A percentile compares a stretch with the other conserved stretches of the same genome.
These are phyloP conservation scores for Neodiprion lecontei DNA, from an alignment of 1,140 invertebrate genomes.

Conservation along the genomic window DNA sequence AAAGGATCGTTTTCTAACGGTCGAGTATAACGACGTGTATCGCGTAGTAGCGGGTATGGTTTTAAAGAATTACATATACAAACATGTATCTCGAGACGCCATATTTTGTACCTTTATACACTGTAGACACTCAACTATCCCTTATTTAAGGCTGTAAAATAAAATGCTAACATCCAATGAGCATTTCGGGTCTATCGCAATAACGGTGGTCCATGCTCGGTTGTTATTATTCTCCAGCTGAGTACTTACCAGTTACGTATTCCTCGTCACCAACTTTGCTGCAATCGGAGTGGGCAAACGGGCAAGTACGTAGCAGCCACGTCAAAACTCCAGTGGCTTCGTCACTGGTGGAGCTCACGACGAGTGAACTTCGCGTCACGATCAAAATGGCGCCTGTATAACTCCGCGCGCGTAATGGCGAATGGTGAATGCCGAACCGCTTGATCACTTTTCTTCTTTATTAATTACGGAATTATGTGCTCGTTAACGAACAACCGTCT, in stretches of 20 bases:
- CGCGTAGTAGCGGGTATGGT: constrained; percentile 12
- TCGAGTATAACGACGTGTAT: neutral
- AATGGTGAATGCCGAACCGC: neutral
- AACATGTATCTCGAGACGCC: constrained; percentile 60
- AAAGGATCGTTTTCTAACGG: neutral
- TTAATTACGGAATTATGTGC: neutral
- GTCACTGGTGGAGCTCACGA: constrained; percentile 78
- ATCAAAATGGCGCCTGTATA: constrained; percentile 67
- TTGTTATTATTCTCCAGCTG: constrained; percentile 75
- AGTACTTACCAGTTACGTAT: constrained; percentile 92
- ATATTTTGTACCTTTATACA: constrained; percentile 61
- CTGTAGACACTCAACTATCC: constrained; percentile 34
- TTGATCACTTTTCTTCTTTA: neutral
- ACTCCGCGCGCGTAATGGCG: constrained; percentile 15
- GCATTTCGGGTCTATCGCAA: constrained; percentile 30
- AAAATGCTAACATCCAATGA: constrained; percentile 28
- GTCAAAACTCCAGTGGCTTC: constrained; percentile 90
- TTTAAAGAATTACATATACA: constrained; percentile 30
- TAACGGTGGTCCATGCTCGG: constrained; percentile 67
- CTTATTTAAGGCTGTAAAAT: constrained; percentile 16
- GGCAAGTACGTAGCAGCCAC: constrained; percentile 92
- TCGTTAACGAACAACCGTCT: neutral
- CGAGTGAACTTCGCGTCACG: constrained; percentile 70
- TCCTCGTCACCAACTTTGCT: constrained; percentile 92
- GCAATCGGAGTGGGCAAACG: constrained; percentile 90